Percentiles rank a stretch among this genome's conserved stretches.
Conservation (phyloP, 2,797 vertebrate species). For the Saguinus oedipus region DNA sequence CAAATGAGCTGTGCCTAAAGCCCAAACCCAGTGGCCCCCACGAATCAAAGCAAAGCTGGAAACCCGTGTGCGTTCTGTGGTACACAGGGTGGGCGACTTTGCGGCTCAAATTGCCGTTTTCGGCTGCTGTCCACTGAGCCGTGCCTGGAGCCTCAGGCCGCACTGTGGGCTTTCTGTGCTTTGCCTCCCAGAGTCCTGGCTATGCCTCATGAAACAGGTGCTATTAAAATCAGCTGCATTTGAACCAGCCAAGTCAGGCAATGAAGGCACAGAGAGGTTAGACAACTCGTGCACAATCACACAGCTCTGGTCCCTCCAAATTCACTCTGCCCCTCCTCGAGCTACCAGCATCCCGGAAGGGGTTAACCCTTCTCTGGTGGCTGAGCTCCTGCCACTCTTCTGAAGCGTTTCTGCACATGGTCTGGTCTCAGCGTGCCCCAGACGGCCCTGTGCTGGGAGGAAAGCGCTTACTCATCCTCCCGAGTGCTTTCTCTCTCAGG, state of each 20-base stretch:
- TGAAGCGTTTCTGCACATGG: background rate
- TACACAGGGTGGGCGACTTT: rapidly evolving
- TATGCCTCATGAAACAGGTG: background rate
- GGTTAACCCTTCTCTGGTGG: background rate
- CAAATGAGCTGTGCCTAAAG: background rate
- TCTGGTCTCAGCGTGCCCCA: background rate
- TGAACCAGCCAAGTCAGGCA: background rate
- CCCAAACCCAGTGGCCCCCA: background rate
- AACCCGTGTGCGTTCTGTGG: rapidly evolving
- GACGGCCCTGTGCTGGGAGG: background rate
- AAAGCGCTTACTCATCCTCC: background rate
- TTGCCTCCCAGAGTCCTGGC: rapidly evolving
- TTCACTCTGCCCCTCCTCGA: too few relatives aligned
- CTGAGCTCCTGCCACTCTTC: background rate
- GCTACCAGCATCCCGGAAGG: background rate
- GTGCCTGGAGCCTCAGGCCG: background rate
- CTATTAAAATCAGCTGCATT: too few relatives aligned
- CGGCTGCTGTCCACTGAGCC: rapidly evolving
- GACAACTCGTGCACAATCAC: background rate
- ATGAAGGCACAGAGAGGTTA: background rate
- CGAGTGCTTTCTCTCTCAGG: background rate
- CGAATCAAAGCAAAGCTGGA: background rate
- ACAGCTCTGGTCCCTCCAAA: background rate
- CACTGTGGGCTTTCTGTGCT: rapidly evolving
- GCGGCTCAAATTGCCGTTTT: background rate